Conservation (phyloP, 2,797 vertebrate species). For the Aldrovandia affinis region DNA sequence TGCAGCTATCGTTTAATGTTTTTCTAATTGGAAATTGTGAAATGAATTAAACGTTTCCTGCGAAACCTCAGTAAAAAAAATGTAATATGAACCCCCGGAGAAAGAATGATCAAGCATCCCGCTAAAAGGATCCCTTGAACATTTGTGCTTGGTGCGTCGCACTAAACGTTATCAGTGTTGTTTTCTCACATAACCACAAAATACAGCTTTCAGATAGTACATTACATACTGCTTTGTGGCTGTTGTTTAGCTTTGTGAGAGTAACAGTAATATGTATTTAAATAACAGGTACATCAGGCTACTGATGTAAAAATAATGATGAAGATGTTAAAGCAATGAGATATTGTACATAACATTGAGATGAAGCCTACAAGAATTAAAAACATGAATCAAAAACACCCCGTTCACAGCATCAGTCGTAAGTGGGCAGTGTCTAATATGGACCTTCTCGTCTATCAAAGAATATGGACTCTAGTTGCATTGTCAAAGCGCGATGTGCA, state of each 20-base stretch:
- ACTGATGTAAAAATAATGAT: not conserved
- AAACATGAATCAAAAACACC: too few species aligned
- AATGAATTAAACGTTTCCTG: too few species aligned
- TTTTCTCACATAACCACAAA: not conserved
- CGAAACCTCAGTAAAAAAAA: too few species aligned
- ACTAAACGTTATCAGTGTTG: not conserved
- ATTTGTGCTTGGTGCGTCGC: too few species aligned
- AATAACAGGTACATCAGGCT: not conserved
- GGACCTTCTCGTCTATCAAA: too few species aligned
- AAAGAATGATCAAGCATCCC: too few species aligned
- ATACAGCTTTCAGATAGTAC: not conserved
- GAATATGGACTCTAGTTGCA: too few species aligned
- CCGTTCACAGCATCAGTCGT: not conserved
- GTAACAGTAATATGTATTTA: not conserved
- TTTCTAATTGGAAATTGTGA: not conserved
- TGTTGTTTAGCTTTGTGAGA: not conserved
- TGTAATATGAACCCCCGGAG: too few species aligned
- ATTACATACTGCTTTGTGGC: not conserved
- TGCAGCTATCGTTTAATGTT: not conserved
- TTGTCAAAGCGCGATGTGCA: too few species aligned
- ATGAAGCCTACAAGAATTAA: not conserved
- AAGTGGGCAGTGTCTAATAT: too few species aligned
- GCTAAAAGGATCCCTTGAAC: too few species aligned
- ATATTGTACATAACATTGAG: not conserved
- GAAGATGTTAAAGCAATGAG: not conserved